Conservation (phyloP, 1,140 invertebrate genomes). For the Anadara kagoshimensis region DNA sequence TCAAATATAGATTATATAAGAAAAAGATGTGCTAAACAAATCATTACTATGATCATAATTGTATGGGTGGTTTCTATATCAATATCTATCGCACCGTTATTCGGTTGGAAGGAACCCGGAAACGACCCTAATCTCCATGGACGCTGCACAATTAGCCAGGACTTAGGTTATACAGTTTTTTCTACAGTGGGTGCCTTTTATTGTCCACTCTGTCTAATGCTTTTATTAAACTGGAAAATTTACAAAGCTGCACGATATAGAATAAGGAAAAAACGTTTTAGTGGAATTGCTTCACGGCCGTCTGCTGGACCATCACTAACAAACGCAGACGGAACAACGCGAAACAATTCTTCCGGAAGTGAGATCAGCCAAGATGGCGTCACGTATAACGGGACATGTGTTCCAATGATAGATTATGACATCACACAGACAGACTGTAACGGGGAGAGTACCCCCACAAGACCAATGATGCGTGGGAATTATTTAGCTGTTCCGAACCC, state of each 20-base stretch:
- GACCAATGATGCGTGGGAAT: conserved; percentile 18
- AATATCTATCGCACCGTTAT: conserved; percentile 90
- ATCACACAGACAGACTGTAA: neutral
- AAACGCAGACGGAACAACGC: conserved; percentile 44
- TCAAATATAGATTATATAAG: conserved; percentile 96
- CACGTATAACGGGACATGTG: conserved; percentile 56
- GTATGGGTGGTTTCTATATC: conserved; percentile 90
- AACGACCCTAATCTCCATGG: conserved; percentile 60
- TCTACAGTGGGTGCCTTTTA: conserved; percentile 74
- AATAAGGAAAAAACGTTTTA: conserved; percentile 64
- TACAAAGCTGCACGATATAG: conserved; percentile 66
- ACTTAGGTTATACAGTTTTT: conserved; percentile 70
- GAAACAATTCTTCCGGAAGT: conserved; percentile 58
- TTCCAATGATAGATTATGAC: conserved; percentile 8
- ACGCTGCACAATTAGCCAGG: conserved; percentile 70
- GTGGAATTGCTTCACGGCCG: conserved; percentile 11
- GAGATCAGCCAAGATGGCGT: conserved; percentile 62
- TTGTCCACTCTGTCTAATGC: conserved; percentile 71
- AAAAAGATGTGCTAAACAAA: conserved; percentile 85
- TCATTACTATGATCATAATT: conserved; percentile 92
- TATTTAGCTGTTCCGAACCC: conserved; percentile 34
- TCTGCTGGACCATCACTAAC: conserved; percentile 30
- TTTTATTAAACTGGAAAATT: conserved; percentile 72
- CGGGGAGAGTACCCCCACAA: conserved; percentile 2
- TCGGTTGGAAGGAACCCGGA: conserved; percentile 75